Evolutionary conservation across 1,140 invertebrate genomes (phyloP).

Genomic region (Bombus pascuorum): DNA sequence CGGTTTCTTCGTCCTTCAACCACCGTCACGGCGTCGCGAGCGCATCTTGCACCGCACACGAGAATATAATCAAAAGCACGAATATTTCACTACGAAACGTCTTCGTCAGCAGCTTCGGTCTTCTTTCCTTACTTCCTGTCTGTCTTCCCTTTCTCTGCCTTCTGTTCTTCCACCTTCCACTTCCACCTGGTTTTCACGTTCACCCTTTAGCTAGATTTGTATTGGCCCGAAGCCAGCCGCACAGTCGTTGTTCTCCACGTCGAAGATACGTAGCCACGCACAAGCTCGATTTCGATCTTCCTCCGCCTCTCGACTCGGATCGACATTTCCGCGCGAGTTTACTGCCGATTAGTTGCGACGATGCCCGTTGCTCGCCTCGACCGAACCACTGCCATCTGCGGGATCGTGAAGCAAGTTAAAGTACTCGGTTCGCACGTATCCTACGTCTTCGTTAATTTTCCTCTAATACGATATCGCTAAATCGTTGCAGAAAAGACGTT

Average conservation of each 20-base stretch:
- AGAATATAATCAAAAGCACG: not conserved
- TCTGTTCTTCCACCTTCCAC: slow-evolving; percentile 19
- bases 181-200: slow-evolving; percentile 35
- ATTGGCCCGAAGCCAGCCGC: slow-evolving; percentile 37
- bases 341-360: slow-evolving; percentile 19
- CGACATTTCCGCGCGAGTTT: slow-evolving; percentile 32
- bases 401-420: not conserved
- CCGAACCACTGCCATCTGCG: slow-evolving; percentile 22
- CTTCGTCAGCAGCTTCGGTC: not conserved
- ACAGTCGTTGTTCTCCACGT: slow-evolving; percentile 40
- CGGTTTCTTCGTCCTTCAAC: slow-evolving; percentile 32
- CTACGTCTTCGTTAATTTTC: not conserved
- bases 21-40: slow-evolving; percentile 33
- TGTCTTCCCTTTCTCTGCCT: not conserved
- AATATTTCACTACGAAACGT: slow-evolving; percentile 19
- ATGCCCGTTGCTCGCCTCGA: not conserved
- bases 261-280: slow-evolving; percentile 28
- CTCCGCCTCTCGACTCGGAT: slow-evolving; percentile 1
- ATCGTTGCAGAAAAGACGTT: not conserved
- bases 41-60: slow-evolving; percentile 37
- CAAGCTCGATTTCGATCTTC: slow-evolving; percentile 33
- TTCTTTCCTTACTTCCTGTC: not conserved
- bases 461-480: not conserved
- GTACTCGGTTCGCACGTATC: not conserved
- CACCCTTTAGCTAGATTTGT: slow-evolving; percentile 30